Conservation (phyloP, 2,797 vertebrate genomes). For the Staurois parvus region DNA sequence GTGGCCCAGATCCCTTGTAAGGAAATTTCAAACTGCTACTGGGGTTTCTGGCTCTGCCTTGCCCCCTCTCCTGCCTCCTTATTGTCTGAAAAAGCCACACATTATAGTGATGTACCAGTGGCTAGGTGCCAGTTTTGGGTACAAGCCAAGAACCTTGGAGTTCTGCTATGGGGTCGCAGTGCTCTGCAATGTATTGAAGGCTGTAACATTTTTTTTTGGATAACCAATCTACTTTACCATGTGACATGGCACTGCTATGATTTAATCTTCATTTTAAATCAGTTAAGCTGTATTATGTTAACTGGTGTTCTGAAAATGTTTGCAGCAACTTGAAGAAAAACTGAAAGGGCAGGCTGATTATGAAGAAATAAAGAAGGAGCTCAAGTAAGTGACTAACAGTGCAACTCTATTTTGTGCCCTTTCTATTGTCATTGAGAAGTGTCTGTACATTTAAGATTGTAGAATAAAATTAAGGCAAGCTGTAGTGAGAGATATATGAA, state of each 20-base stretch:
- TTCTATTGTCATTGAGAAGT: not conserved
- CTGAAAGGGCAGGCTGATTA: constrained; percentile 95
- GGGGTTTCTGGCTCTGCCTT: too few species aligned
- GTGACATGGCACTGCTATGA: not conserved
- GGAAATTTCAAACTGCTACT: too few species aligned
- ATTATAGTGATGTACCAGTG: not conserved
- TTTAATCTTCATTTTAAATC: too few species aligned
- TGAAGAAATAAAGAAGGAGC: constrained; percentile 98
- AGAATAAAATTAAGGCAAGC: too few species aligned
- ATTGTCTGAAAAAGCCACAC: too few species aligned
- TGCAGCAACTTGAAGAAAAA: constrained; percentile 96
- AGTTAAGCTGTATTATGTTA: not conserved
- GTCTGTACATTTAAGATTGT: too few species aligned
- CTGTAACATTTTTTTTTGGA: not conserved
- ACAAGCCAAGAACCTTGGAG: not conserved
- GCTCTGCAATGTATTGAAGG: too few species aligned
- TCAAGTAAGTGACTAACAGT: constrained; percentile 83
- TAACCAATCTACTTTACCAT: not conserved
- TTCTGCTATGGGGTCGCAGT: too few species aligned
- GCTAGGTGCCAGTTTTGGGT: not conserved
- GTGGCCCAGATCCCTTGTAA: too few species aligned
- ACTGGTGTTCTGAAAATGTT: constrained; percentile 7
- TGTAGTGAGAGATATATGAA: too few species aligned
- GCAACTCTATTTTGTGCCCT: not conserved
- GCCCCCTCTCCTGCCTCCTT: too few species aligned